Percentiles rank a stretch among this genome's conserved stretches.
Conservation (phyloP, 2,113 vertebrate genomes). For the Oryctolagus cuniculus region DNA sequence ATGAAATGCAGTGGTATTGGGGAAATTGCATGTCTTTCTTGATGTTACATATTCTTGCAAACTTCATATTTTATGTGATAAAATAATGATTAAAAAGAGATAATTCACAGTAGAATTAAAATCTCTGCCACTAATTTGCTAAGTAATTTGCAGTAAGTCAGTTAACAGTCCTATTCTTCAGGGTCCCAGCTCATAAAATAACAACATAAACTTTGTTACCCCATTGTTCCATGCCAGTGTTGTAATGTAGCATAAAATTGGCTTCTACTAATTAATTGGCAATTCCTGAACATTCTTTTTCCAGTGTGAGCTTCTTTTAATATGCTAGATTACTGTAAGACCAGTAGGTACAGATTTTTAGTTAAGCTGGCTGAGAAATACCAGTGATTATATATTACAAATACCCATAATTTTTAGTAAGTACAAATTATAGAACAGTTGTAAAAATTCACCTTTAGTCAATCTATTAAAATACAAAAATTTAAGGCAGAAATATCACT, state of each 20-base stretch:
- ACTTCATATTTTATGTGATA: background rate
- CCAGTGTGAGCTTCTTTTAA: background rate
- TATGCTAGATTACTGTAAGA: background rate
- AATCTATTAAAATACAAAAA: conserved; percentile 18
- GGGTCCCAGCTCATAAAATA: background rate
- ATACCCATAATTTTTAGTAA: background rate
- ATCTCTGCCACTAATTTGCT: background rate
- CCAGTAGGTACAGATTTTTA: conserved; percentile 7
- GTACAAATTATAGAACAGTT: background rate
- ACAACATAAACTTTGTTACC: background rate
- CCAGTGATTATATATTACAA: conserved; percentile 10
- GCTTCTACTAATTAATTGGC: background rate
- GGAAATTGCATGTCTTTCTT: background rate
- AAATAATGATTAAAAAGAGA: conserved; percentile 50
- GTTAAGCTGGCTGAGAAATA: conserved; percentile 4
- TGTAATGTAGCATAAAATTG: conserved; percentile 3
- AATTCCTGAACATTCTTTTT: conserved; percentile 13
- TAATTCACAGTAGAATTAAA: background rate
- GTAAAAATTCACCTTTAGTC: conserved; percentile 31
- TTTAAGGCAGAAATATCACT: conserved; percentile 47
- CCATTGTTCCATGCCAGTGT: background rate
- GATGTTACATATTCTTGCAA: background rate
- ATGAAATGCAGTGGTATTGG: background rate
- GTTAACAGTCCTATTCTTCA: background rate
- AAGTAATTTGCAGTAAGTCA: background rate